Percentiles rank a stretch among this genome's conserved stretches.
phyloP scores from a whole-genome alignment of 2,113 vertebrate genomes.

The Lonchura striata region DNA sequence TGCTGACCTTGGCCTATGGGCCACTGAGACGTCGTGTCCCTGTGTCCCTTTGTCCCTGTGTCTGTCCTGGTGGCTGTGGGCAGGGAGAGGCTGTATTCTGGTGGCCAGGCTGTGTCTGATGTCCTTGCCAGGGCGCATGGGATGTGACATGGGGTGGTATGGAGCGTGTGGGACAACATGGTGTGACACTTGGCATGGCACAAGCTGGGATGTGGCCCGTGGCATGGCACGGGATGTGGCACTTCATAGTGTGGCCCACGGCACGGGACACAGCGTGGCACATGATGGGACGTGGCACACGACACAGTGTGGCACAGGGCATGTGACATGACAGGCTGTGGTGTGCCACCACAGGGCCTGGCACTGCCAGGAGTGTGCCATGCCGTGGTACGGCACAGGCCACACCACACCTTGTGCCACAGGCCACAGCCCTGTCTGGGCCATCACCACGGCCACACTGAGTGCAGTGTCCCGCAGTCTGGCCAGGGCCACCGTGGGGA shows the following conservation, averaged over 20 bases:
- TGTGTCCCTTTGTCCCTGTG: not conserved
- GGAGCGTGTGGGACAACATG: no score
- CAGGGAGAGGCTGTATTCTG: not conserved
- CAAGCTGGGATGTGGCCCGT: accelerated
- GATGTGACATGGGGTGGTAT: not conserved
- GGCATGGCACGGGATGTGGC: not conserved
- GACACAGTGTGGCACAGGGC: not conserved
- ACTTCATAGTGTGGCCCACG: not conserved
- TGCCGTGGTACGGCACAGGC: accelerated
- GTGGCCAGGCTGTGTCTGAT: not conserved
- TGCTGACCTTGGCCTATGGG: not conserved
- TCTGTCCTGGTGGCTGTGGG: not conserved
- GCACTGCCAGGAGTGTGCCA: accelerated
- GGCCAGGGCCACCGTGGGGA: accelerated
- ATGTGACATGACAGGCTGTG: accelerated
- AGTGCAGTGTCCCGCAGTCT: accelerated
- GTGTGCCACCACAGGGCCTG: not conserved
- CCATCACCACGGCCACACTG: accelerated
- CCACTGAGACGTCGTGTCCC: accelerated
- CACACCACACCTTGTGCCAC: accelerated
- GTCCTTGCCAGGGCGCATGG: not conserved
- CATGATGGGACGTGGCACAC: accelerated
- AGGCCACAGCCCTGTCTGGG: accelerated
- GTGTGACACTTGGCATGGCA: not conserved
- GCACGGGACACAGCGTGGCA: not conserved